Base-by-base conservation (phyloP, 1,140 invertebrate genomes). In the Microplitis mediator region DNA sequence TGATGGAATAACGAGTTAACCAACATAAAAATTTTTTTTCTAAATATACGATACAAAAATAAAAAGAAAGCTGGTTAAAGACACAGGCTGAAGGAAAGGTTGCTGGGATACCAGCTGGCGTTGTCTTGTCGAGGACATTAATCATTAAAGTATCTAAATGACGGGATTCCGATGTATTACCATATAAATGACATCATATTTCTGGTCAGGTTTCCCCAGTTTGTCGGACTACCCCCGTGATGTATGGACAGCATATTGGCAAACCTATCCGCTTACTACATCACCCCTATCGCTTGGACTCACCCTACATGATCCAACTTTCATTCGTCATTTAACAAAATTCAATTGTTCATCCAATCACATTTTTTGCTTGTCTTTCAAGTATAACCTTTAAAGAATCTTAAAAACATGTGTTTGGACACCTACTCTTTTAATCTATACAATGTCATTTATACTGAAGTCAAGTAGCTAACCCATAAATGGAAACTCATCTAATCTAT, bases 131-230 rank as follows among this genome's bases (percentile, higher is more conserved):
- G 83, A 74, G 70, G 77, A 85, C 87, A 89, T 89, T 90, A 89
- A 89, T 90, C 89, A 90, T 88, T 86, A 82, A 88, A 89, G 88
- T 90, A 89, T 89, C 86, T 88, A 89, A 90, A 90, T 90, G 89
- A 89, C 88, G 89, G 89, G 89, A 89, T 89, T 89, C 87, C 88
- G 86, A 89, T 89, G 89, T 88, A 90, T 90, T 90, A 89, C 89
- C 89, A 90, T 90, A 90, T 89, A 90, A 89, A 89, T 90, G 89
- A 89, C 89, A 89, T 89, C 88, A 90, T 90, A 90, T 90, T 90
- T 90, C 89, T 90, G 88, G 88, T 89, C 88, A 88, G 86, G 86
- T 87, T 87, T 87, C 86, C 86, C 86, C 84, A 87, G 86, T 87
- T 87, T 87, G 86, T 87, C 86, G 86, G 85, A 77, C 81, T 79